phyloP scores from a whole-genome alignment of 2,113 vertebrate genomes.

The Melospiza georgiana region DNA sequence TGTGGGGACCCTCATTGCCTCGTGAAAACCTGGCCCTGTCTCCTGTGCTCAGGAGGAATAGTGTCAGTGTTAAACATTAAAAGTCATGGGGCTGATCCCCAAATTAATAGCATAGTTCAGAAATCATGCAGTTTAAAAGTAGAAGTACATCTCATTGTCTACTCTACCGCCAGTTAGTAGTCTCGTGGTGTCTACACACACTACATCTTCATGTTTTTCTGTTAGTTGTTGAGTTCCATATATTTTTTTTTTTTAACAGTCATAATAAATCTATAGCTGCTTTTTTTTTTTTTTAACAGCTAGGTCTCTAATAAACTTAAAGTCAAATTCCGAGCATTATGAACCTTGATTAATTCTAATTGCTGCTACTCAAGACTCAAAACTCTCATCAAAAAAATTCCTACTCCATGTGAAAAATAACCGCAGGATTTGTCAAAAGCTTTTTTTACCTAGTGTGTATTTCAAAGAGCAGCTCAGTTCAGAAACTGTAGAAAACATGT shows the following conservation, averaged over 20 bases:
- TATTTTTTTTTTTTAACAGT: not conserved
- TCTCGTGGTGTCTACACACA: rapidly evolving
- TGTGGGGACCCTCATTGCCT: not conserved
- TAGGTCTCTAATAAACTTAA: not conserved
- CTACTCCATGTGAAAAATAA: not conserved
- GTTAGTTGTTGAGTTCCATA: not conserved
- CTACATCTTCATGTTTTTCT: not conserved
- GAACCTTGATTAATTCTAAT: not conserved
- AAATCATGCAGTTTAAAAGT: not conserved
- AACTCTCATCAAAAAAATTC: not conserved
- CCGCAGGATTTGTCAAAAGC: not conserved
- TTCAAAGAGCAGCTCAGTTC: not conserved
- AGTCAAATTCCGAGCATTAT: not conserved
- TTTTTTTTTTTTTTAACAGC: not conserved
- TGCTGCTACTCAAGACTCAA: not conserved
- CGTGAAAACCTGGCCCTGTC: not conserved
- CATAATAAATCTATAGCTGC: not conserved
- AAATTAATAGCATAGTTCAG: not conserved
- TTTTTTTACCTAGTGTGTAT: not conserved
- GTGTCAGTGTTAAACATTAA: not conserved
- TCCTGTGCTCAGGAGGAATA: not conserved
- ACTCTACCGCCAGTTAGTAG: not conserved
- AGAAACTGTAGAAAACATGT: not conserved
- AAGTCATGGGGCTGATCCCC: not conserved
- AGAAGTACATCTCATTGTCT: not conserved